Percentiles rank a stretch among this genome's conserved stretches.
These are phyloP conservation scores for Tetheella fluctuosa DNA, from an alignment of 2,888 invertebrate genomes.

Conservation along the genomic window DNA sequence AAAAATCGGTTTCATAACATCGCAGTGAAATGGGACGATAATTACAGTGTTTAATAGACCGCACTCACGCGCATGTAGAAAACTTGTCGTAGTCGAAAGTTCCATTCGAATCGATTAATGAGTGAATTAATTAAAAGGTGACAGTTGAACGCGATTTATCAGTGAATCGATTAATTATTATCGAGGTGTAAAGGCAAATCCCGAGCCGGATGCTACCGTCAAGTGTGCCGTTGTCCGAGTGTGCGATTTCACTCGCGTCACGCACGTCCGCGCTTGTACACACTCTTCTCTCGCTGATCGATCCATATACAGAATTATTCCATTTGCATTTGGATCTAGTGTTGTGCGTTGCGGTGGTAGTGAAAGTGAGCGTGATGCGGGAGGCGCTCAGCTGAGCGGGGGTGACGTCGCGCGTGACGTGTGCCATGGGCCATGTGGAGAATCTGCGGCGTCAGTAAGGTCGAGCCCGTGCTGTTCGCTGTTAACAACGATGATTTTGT, in stretches of 20 bases:
- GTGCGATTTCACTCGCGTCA: constrained; percentile 78
- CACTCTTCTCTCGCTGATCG: constrained; percentile 59
- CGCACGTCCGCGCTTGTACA: constrained; percentile 69
- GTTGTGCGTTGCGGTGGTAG: constrained; percentile 46
- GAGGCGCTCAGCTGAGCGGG: constrained; percentile 65
- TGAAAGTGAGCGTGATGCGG: constrained; percentile 75
- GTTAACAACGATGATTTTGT: constrained; percentile 75
- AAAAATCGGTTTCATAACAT: constrained; percentile 51
- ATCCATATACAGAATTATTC: constrained; percentile 65
- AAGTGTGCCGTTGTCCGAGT: constrained; percentile 69
- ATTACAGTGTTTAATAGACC: constrained; percentile 44
- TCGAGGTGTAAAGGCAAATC: constrained; percentile 36
- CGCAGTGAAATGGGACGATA: constrained; percentile 48
- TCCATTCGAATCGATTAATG: constrained; percentile 10
- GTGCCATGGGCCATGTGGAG: constrained; percentile 81
- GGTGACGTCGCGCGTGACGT: constrained; percentile 66
- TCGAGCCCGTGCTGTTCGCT: constrained; percentile 71
- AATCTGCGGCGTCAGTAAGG: constrained; percentile 81
- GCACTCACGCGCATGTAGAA: constrained; percentile 15
- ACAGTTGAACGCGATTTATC: constrained; percentile 30
- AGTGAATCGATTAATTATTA: constrained; percentile 34
- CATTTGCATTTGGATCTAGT: constrained; percentile 43
- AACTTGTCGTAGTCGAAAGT: constrained; percentile 5
- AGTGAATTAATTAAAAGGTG: constrained; percentile 37
- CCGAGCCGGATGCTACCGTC: constrained; percentile 61